Evolutionary conservation across 2,888 invertebrate genomes (phyloP).

Genomic region (Polydrusus cervinus): DNA sequence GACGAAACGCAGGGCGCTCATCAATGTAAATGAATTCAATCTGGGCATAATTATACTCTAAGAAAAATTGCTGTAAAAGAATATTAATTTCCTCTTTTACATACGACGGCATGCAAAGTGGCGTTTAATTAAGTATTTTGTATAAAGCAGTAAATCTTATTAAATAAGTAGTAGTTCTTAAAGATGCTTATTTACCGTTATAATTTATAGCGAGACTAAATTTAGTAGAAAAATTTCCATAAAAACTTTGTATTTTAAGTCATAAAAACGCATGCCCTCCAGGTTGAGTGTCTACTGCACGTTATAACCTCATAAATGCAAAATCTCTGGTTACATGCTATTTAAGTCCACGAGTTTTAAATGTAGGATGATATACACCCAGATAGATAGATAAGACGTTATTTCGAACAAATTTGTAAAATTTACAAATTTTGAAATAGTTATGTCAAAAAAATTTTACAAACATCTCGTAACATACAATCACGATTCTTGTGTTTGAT

Average conservation of each 20-base stretch:
- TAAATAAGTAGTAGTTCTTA: constrained; percentile 5
- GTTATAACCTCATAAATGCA: too few species aligned
- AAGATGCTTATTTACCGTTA: not conserved
- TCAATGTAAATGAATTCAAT: constrained; percentile 45
- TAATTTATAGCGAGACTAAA: not conserved
- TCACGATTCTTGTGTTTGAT: too few species aligned
- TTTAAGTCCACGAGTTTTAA: too few species aligned
- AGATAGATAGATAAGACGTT: too few species aligned
- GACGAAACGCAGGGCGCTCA: constrained; percentile 22
- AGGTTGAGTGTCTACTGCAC: too few species aligned
- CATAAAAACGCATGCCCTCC: too few species aligned
- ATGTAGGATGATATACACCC: too few species aligned
- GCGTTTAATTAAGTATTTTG: constrained; percentile 38
- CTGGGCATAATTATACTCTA: constrained; percentile 32
- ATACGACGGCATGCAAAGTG: constrained; percentile 29
- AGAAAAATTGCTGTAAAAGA: constrained; percentile 32
- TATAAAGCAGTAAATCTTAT: constrained; percentile 32
- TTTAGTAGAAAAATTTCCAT: not conserved
- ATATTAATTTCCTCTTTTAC: constrained; percentile 32
- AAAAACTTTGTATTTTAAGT: not conserved
- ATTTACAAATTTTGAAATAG: too few species aligned
- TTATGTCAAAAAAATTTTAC: too few species aligned
- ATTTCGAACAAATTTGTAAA: too few species aligned
- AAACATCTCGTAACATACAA: too few species aligned
- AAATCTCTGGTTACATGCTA: too few species aligned